These are phyloP conservation scores for Oxycera nigricornis DNA, from an alignment of 2,888 invertebrate genomes.

Conservation along the genomic window DNA sequence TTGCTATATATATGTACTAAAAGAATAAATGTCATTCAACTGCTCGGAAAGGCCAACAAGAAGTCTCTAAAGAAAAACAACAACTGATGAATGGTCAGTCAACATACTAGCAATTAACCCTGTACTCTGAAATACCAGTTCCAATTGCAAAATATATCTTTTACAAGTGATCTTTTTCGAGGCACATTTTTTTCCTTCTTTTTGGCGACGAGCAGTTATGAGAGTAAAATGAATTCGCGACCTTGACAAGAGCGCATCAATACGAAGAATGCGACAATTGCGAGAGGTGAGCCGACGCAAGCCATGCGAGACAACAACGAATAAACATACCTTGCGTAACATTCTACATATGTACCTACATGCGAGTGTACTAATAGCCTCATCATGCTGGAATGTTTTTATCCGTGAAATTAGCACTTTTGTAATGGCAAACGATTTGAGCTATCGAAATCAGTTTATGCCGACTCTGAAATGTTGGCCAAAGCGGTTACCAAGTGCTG, in stretches of 20 bases:
- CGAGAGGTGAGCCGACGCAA: background rate
- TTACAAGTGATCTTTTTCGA: background rate
- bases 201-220: background rate
- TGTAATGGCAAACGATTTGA: slow-evolving; percentile 13
- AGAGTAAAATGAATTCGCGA: slow-evolving; percentile 23
- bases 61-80: no score
- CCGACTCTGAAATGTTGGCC: background rate
- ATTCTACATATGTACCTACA: background rate
- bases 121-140: background rate
- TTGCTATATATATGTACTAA: no score
- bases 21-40: no score
- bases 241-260: slow-evolving; percentile 12
- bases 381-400: slow-evolving; percentile 30
- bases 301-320: background rate
- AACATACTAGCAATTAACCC: background rate
- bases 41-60: no score
- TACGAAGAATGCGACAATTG: background rate
- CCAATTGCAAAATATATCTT: background rate
- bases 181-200: background rate
- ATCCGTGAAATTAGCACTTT: slow-evolving; percentile 33
- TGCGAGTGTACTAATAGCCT: background rate
- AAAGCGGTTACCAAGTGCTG: background rate
- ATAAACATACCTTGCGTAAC: background rate
- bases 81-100: no score
- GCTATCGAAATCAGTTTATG: slow-evolving; percentile 4